Conservation (phyloP, 2,888 invertebrate genomes). For the Tenthredo mesomela region DNA sequence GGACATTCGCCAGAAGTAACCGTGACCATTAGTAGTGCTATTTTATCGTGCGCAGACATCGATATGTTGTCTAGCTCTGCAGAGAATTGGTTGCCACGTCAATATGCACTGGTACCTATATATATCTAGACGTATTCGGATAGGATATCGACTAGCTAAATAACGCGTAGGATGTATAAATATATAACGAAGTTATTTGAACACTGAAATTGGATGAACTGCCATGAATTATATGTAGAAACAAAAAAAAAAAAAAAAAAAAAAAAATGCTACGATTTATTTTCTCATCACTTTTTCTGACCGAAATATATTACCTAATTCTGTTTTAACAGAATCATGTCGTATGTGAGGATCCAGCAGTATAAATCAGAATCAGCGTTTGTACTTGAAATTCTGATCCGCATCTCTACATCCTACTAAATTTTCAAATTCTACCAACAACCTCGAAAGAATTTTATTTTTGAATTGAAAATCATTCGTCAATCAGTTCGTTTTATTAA, state of each 20-base stretch:
- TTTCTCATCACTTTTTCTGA: no score
- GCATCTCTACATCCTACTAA: no score
- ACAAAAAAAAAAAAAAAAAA: no score
- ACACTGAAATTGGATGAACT: neutral
- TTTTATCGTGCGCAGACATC: constrained; percentile 33
- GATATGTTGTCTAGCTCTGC: constrained; percentile 8
- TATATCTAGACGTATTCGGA: neutral
- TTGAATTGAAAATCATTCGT: no score
- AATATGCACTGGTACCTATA: neutral
- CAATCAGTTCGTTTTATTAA: no score
- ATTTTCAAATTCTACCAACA: no score
- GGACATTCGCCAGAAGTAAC: constrained; percentile 42
- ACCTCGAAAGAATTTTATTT: no score
- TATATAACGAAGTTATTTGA: neutral
- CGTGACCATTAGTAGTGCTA: constrained; percentile 35
- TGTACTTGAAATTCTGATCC: no score
- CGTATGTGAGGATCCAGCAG: neutral
- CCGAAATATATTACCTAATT: no score
- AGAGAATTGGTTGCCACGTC: neutral
- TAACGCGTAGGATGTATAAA: neutral
- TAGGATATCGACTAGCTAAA: neutral
- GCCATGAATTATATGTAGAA: neutral
- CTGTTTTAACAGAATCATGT: neutral
- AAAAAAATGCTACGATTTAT: neutral
- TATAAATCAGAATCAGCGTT: no score